A percentile compares a stretch with the other conserved stretches of the same genome.
These are phyloP conservation scores for Isoperla grammatica DNA, from an alignment of 2,888 invertebrate genomes.

Conservation along the genomic window DNA sequence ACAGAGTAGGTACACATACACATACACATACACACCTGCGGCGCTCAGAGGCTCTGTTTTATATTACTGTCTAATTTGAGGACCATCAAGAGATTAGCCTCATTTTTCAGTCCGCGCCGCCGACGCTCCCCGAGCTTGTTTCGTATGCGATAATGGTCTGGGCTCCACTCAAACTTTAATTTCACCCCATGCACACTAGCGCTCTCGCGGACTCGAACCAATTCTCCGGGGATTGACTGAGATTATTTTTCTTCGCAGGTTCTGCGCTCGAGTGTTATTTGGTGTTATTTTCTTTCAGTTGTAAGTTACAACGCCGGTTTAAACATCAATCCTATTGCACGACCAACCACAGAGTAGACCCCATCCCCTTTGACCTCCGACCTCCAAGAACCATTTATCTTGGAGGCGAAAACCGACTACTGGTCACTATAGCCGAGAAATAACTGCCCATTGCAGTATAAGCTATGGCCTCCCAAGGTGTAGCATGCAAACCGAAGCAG, in stretches of 20 bases:
- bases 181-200: constrained; percentile 13
- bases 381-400: constrained; percentile 28
- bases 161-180: constrained; percentile 20
- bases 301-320: constrained; percentile 28
- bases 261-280: constrained; percentile 34
- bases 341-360: constrained; percentile 17
- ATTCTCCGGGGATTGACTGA: constrained; percentile 41
- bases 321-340: constrained; percentile 29
- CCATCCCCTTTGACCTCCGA: constrained; percentile 26
- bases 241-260: constrained; percentile 52
- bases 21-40: neutral
- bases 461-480: constrained; percentile 23
- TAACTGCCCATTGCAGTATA: constrained; percentile 29
- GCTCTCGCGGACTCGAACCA: constrained; percentile 11
- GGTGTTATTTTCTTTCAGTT: constrained; percentile 31
- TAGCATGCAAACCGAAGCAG: constrained; percentile 7
- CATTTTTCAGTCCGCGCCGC: neutral
- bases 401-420: constrained; percentile 28
- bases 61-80: neutral
- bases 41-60: neutral
- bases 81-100: neutral
- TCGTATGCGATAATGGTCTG: constrained; percentile 12
- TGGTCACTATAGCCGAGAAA: constrained; percentile 27
- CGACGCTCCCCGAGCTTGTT: neutral
- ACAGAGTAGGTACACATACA: too few species aligned